Percentiles rank a stretch among this genome's conserved stretches.
These are phyloP conservation scores for Archips xylosteana DNA, from an alignment of 2,888 invertebrate species.

Conservation along the genomic window DNA sequence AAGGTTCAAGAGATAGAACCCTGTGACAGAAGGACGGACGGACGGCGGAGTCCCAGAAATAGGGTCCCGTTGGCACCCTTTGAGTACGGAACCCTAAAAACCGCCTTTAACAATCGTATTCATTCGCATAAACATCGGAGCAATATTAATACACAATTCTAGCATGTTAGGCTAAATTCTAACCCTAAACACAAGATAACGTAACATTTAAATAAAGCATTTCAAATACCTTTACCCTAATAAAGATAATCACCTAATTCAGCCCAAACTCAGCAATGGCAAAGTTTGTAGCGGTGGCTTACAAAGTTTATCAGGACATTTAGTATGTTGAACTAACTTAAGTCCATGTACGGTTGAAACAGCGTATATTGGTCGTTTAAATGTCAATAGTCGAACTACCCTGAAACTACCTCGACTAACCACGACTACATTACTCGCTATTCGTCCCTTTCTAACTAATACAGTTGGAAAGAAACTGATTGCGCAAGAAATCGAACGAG, in stretches of 20 bases:
- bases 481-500: background rate
- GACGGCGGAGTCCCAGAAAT: no score
- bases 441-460: background rate
- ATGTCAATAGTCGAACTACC: background rate
- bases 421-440: background rate
- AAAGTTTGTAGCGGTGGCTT: constrained; percentile 17
- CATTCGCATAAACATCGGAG: background rate
- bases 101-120: background rate
- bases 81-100: no score
- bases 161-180: background rate
- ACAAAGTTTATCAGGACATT: constrained; percentile 24
- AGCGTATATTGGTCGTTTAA: background rate
- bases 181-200: background rate
- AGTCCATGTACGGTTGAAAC: background rate
- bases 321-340: background rate
- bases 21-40: no score
- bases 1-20: no score
- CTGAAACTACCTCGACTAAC: background rate
- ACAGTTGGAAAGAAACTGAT: background rate
- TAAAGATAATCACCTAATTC: constrained; percentile 22
- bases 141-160: background rate
- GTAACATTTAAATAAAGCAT: constrained; percentile 1
- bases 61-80: no score
- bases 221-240: constrained; percentile 12
- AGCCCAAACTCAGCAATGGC: constrained; percentile 8